Base-by-base conservation (phyloP, 2,888 invertebrate genomes). In the Apamea epomidion region DNA sequence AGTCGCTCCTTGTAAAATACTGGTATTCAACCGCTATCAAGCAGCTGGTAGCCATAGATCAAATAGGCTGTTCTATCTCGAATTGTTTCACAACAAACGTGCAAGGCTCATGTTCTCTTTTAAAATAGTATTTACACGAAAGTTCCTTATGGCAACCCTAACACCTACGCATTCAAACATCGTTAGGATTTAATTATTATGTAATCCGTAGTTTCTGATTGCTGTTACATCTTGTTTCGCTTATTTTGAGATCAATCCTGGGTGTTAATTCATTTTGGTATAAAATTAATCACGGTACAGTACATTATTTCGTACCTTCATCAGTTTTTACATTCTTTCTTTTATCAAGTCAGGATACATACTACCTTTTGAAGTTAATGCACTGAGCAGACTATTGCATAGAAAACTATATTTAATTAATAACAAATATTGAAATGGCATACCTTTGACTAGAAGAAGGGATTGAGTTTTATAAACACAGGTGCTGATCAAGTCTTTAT, bases 111-210 rank as follows among this genome's bases (percentile, higher is more conserved):
- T 18, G 18, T 51, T 69, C 48, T 14, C 21, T 48, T 14, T 21
- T 21, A 48, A 48, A 70, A 48, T 48, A 51, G 4, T 51, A 73
- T 29, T 29, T 45, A 45, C 25, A 32, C 6, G 1, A 32, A 74
- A 32, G 0, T 48, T 51, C 0, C 0, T 45, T 48, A 51, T 60
- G 79, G 12, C 42, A 88, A 58, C 84, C 86, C 86, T 86, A 58
- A 29, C 29, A 5, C 29, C 37, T 16, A 73, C 74, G 8, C 45
- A 51, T 62, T 74, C 25, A 73, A 74, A 80, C 75, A 82, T 85
- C 70, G 74, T 79, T 78, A 67, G 58, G 45, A 78, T 77, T 87
- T 82, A 86, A 82, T 87, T 85, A 85, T 87, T 75, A 69, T 72
- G 80, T 75, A 73, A 81, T 81, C 84, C 45, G 76, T 48, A 68